Conservation (phyloP, 1,140 invertebrate genomes). For the Pseudoatta argentina region DNA sequence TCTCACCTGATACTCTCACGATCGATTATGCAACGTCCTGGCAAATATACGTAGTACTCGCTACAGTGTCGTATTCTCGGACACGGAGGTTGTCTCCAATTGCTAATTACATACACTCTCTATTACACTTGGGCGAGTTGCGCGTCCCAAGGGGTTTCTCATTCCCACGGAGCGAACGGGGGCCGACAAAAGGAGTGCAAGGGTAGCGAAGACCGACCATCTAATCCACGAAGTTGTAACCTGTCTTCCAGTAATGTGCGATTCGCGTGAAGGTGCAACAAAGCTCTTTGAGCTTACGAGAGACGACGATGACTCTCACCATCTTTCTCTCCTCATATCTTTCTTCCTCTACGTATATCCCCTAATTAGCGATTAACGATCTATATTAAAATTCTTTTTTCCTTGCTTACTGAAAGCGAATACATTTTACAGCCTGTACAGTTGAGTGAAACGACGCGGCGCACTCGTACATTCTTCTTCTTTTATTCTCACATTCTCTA, state of each 20-base stretch:
- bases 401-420: constrained; percentile 77
- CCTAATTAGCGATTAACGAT: constrained; percentile 70
- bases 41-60: constrained; percentile 73
- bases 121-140: constrained; percentile 49
- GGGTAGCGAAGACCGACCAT: not conserved
- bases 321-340: constrained; percentile 4
- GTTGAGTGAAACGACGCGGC: constrained; percentile 72
- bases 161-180: not conserved
- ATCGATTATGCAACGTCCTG: constrained; percentile 77
- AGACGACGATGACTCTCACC: constrained; percentile 47
- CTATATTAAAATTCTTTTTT: constrained; percentile 77
- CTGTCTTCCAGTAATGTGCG: constrained; percentile 44
- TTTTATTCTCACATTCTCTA: constrained; percentile 61
- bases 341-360: constrained; percentile 32
- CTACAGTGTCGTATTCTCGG: constrained; percentile 67
- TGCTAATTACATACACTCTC: constrained; percentile 74
- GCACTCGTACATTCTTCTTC: constrained; percentile 35
- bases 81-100: constrained; percentile 75
- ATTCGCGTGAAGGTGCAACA: constrained; percentile 68
- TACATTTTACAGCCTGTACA: constrained; percentile 84
- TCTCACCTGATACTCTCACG: constrained; percentile 61
- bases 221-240: constrained; percentile 17
- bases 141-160: not conserved
- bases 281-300: constrained; percentile 71
- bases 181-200: not conserved